Evolutionary conservation across 2,113 vertebrate genomes (phyloP).

Genomic region (Aphelocoma coerulescens): DNA sequence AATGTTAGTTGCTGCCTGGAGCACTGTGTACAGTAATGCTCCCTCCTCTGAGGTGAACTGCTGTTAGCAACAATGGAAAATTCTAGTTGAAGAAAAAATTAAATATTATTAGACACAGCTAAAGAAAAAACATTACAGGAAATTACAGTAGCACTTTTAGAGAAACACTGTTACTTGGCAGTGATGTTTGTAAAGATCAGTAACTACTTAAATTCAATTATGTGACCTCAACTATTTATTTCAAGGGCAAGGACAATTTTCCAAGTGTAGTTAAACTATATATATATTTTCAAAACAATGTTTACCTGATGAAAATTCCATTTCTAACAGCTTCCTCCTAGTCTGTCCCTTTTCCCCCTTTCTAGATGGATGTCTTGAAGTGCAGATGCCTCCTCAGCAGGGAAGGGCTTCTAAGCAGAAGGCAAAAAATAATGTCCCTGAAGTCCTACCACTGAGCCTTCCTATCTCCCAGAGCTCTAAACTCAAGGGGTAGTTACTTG

Average conservation of each 20-base stretch:
- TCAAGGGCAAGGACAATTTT: not conserved
- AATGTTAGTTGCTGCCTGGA: conserved; percentile 10
- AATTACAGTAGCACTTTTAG: not conserved
- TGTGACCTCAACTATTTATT: not conserved
- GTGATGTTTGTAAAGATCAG: not conserved
- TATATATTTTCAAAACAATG: not conserved
- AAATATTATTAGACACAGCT: not conserved
- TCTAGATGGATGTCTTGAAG: no score
- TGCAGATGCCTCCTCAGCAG: not conserved
- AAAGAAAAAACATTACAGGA: not conserved
- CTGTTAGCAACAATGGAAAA: conserved; percentile 12
- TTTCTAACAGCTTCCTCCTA: not conserved
- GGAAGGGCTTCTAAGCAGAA: not conserved
- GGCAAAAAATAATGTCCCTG: not conserved
- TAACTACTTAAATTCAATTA: not conserved
- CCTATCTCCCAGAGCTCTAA: not conserved
- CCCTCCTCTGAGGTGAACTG: not conserved
- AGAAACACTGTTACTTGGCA: not conserved
- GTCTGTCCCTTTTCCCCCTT: not conserved
- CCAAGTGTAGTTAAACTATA: not conserved
- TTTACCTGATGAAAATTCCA: not conserved
- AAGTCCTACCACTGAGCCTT: not conserved
- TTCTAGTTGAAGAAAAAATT: not conserved
- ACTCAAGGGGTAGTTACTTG: not conserved
- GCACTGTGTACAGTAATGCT: not conserved